Conservation (phyloP, 1,140 invertebrate species). For the Neodiprion virginianus region DNA sequence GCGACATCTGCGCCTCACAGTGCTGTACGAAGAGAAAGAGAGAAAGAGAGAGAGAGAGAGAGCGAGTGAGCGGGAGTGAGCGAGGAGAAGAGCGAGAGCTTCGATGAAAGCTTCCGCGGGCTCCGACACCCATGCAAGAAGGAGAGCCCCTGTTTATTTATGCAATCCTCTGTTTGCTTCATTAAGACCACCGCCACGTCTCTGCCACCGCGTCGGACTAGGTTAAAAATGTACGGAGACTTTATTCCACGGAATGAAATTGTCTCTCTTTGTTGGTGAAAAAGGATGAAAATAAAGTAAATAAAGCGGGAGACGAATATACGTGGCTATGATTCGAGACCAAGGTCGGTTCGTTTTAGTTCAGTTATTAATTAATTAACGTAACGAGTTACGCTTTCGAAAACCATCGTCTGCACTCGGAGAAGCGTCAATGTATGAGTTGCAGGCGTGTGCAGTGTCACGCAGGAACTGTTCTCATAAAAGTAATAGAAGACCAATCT, state of each 20-base stretch:
- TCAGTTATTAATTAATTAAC: conserved; percentile 1
- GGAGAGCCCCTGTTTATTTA: conserved; percentile 12
- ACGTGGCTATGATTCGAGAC: neutral
- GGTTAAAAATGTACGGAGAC: conserved; percentile 4
- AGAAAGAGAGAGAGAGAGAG: no score
- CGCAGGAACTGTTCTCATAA: neutral
- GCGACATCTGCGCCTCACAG: conserved; percentile 17
- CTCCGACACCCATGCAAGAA: neutral
- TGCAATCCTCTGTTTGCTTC: conserved; percentile 15
- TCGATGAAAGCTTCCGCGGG: neutral
- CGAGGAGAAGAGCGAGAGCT: conserved; percentile 2
- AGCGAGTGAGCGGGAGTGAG: no score
- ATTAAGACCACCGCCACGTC: conserved; percentile 2
- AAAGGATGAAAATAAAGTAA: no score
- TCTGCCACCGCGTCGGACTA: neutral
- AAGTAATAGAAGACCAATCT: neutral
- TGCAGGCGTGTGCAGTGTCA: neutral
- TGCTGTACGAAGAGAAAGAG: no score
- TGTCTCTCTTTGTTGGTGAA: neutral
- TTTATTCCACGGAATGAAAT: conserved; percentile 12
- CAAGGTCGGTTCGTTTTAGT: neutral
- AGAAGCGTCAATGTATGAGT: neutral
- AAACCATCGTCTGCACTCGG: neutral
- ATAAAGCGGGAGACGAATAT: neutral
- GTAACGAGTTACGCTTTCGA: neutral